Evolutionary conservation across 2,797 vertebrate genomes (phyloP), one percentile per base, ranked within the genome.

Genomic region (Gadopsis marmoratus): DNA sequence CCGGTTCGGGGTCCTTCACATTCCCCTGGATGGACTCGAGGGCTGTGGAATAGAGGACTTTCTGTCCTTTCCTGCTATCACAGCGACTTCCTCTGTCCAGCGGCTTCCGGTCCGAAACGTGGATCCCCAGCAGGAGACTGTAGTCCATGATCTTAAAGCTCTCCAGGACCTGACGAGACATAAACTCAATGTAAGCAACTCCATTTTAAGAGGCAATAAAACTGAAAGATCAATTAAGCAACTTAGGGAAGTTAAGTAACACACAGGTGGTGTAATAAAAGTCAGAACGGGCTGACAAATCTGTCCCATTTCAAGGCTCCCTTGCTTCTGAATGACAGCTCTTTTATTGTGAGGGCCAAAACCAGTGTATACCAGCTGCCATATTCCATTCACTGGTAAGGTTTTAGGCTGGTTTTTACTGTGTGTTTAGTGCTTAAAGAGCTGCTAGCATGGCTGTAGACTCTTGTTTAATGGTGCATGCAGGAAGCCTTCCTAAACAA

Each of bases 121-220:
- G 95, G 68, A 96, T 87, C 21, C 95, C 95, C 82, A 95, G 83
- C 71, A 95, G 92, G 53, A 99, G 95, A 82, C 97, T 98, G 89
- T 99, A 99, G 93, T 99, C 98, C 97, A 99, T 99, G 91, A 99
- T 99, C 93, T 98, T 99, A 88, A 99, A 99, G 85, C 97, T 99
- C 94, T 99, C 97, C 67, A 98, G 92, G 17, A 99, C 98, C 98
- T 99, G 85, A 14, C 2, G 9, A 50, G 7, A 69, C 37, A 78
- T 1, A 74, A 55, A 59, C 11, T 7, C 10, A 39, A 64, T 10
- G 9, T 33, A 3, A 80, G n/a, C 9, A 14, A 23, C 17, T n/a
- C 13, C 2, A 21, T 16, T 19, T n/a, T 3, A 39, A 37, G 13
- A 43, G 2, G 43, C 19, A 29, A 7, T 6, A 31, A 33, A 2